phyloP scores from a whole-genome alignment of 2,797 vertebrate species.

The Hyperoplus lanceolatus region DNA sequence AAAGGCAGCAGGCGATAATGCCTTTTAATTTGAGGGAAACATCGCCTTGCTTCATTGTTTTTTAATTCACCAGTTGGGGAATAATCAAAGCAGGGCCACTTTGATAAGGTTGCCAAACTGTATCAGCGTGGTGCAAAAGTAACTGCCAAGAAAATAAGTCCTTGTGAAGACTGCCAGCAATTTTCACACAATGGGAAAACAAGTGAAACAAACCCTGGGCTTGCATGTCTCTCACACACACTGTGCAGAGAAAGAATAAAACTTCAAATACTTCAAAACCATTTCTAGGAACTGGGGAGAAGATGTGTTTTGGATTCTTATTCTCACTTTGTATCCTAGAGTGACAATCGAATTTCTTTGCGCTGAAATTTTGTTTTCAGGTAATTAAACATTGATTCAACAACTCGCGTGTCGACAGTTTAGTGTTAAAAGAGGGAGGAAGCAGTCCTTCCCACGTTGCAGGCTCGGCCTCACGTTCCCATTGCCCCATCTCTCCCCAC shows the following conservation, averaged over 20 bases:
- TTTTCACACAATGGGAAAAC: conserved; percentile 30
- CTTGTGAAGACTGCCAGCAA: conserved; percentile 30
- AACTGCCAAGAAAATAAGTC: conserved; percentile 48
- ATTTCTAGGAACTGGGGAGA: conserved; percentile 5
- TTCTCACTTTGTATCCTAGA: background rate
- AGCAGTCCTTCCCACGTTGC: conserved; percentile 56
- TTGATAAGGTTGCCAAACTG: conserved; percentile 51
- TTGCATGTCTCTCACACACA: conserved; percentile 5
- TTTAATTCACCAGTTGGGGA: conserved; percentile 3
- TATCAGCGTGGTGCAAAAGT: conserved; percentile 42
- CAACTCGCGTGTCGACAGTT: conserved; percentile 6
- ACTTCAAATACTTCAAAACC: background rate
- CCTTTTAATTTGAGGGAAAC: conserved; percentile 20
- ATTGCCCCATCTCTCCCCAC: conserved; percentile 41
- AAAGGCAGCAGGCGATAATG: conserved; percentile 5
- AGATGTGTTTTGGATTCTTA: background rate
- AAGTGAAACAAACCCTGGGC: background rate
- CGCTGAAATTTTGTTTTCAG: conserved; percentile 1
- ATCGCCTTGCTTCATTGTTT: conserved; percentile 13
- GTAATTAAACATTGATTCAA: conserved; percentile 16
- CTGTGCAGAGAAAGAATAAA: background rate
- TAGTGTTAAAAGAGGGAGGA: conserved; percentile 30
- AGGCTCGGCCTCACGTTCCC: conserved; percentile 42
- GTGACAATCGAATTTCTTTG: background rate
- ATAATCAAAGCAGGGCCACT: conserved; percentile 37